Evolutionary conservation across 2,888 invertebrate genomes (phyloP).

Genomic region (Dryobotodes eremita): DNA sequence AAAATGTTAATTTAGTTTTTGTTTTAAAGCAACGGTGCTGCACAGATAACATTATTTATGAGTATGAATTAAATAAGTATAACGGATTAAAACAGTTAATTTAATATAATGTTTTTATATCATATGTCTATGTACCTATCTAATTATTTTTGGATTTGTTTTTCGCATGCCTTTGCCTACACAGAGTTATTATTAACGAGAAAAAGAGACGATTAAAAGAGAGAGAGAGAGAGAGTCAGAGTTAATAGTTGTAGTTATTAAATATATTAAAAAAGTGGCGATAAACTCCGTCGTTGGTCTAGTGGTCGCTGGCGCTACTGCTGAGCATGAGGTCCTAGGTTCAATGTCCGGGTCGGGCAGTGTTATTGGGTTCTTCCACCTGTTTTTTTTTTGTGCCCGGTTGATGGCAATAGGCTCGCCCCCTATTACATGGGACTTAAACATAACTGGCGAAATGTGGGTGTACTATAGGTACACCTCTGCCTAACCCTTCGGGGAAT

Average conservation of each 20-base stretch:
- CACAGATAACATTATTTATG: conserved; percentile 35
- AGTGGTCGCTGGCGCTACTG: neutral
- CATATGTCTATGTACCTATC: neutral
- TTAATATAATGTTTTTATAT: neutral
- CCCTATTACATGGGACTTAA: neutral
- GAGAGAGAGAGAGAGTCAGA: too few relatives aligned
- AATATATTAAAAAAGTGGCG: neutral
- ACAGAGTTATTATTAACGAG: too few relatives aligned
- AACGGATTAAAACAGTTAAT: neutral
- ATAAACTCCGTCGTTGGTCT: neutral
- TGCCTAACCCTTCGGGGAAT: neutral
- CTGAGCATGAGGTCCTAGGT: neutral
- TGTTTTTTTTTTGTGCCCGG: fast-evolving
- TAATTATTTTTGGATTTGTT: neutral
- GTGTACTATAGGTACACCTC: neutral
- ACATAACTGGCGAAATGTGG: neutral
- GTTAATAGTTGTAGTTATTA: too few relatives aligned
- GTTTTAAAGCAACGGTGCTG: conserved; percentile 17
- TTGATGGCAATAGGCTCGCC: neutral
- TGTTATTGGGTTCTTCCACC: neutral
- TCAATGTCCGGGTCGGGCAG: neutral
- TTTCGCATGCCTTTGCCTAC: neutral
- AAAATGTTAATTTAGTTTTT: conserved; percentile 37
- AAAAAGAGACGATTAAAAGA: too few relatives aligned
- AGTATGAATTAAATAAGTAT: conserved; percentile 3